Evolutionary conservation across 2,888 invertebrate species (phyloP).

Genomic region (Apamea anceps): DNA sequence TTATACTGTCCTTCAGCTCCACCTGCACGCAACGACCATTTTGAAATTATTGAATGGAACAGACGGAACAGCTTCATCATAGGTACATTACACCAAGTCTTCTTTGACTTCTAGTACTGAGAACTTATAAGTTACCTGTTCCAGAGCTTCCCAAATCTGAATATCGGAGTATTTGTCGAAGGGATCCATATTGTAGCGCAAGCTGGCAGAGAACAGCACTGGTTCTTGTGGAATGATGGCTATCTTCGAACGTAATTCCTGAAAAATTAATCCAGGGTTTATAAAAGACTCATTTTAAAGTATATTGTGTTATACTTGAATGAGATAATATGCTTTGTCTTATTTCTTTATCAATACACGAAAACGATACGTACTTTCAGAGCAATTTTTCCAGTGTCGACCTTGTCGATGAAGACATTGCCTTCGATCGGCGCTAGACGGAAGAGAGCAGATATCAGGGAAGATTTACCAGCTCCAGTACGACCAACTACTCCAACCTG

Average conservation of each 20-base stretch:
- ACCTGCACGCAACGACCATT: slow-evolving; percentile 87
- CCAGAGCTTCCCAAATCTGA: slow-evolving; percentile 90
- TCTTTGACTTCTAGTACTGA: neutral
- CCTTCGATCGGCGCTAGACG: slow-evolving; percentile 95
- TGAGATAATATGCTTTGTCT: neutral
- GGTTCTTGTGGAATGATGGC: slow-evolving; percentile 92
- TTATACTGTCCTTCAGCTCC: slow-evolving; percentile 93
- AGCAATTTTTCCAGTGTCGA: slow-evolving; percentile 93
- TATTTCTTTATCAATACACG: neutral
- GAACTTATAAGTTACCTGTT: slow-evolving; percentile 82
- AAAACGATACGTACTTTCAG: slow-evolving; percentile 85
- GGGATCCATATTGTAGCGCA: slow-evolving; percentile 92
- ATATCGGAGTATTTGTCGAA: slow-evolving; percentile 90
- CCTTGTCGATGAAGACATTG: slow-evolving; percentile 93
- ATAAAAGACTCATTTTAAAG: neutral
- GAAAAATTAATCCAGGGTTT: slow-evolving; percentile 59
- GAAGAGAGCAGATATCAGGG: slow-evolving; percentile 95
- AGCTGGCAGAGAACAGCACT: slow-evolving; percentile 90
- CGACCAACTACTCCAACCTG: slow-evolving; percentile 96
- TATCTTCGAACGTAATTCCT: slow-evolving; percentile 91
- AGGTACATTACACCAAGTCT: neutral
- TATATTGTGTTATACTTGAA: neutral
- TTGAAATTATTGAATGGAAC: neutral
- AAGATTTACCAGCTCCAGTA: slow-evolving; percentile 97
- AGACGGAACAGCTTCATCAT: neutral